Evolutionary conservation across 2,113 vertebrate species (phyloP), one percentile per base, ranked within the genome.

Genomic region (Anser brachyrhynchus): DNA sequence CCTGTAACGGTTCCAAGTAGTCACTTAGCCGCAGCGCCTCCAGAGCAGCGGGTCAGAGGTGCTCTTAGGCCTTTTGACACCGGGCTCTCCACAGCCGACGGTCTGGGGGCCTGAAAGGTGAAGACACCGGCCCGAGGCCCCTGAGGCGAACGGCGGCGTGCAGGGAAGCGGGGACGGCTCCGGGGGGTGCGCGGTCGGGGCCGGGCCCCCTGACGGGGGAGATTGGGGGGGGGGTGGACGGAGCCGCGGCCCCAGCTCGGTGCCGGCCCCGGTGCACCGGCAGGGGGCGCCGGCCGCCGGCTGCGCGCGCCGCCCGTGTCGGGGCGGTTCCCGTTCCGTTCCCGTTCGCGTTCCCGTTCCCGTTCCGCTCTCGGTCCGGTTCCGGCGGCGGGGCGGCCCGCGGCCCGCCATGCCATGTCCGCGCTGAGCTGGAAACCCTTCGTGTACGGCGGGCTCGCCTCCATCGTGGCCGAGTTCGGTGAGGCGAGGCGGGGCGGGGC

Each of bases 401-500:
- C 43, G 78, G 23, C 13, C 87, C 35, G 97, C 93, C 96, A 98
- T 94, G 98, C 98, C 92, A 99, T 99, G 99, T 96, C 97, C 97
- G 98, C 95, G 96, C 96, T 99, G 90, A 99, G 98, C 97, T 99
- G 99, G 99, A 99, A 99, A 97, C 99, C 99, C 75, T 99, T 99
- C 97, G 98, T 99, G 84, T 99, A 99, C 91, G 99, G 99, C 93
- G 99, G 99, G 93, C 98, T 99, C 98, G 99, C 99, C 97, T 99
- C 99, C 93, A 98, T 99, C 92, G 99, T 99, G 97, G 99, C 99
- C 95, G 99, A 99, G 97, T 99, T 99, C 96, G 99, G 99, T 99
- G 98, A 98, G 97, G 65, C 11, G 28, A 6, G 28, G 12, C 7
- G n/a, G 52, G 55, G 23, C 9, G 11, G 26, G 39, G 37, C 39